Conservation (phyloP, 2,888 invertebrate genomes). For the Caprella mutica region DNA sequence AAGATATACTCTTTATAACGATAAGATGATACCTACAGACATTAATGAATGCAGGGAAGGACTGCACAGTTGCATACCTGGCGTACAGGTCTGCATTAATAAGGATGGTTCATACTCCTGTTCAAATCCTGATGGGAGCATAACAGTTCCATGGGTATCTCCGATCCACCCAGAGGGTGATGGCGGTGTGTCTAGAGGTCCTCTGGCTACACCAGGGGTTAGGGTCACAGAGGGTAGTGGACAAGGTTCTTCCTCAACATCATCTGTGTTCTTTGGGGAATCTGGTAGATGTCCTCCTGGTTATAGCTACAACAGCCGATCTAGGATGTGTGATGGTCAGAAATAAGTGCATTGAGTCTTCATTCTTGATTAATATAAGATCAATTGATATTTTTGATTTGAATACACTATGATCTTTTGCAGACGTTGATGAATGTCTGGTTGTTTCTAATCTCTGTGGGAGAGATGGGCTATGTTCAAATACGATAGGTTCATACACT, state of each 20-base stretch:
- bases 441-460: conserved; percentile 43
- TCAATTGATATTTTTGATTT: conserved; percentile 36
- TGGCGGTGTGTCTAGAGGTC: conserved; percentile 4
- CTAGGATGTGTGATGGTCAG: conserved; percentile 39
- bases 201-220: background rate
- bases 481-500: conserved; percentile 54
- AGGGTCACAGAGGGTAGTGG: background rate
- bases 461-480: conserved; percentile 52
- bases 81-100: conserved; percentile 44
- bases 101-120: conserved; percentile 44
- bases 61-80: conserved; percentile 46
- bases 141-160: conserved; percentile 14
- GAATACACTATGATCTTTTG: conserved; percentile 37
- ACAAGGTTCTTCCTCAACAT: conserved; percentile 14
- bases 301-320: conserved; percentile 39
- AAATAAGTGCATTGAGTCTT: background rate
- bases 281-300: conserved; percentile 40
- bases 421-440: conserved; percentile 35
- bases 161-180: background rate
- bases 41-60: conserved; percentile 63
- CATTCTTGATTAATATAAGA: background rate
- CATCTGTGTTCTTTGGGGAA: conserved; percentile 1
- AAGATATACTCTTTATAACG: no score
- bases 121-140: conserved; percentile 36
- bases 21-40: conserved; percentile 50